Percentiles rank a stretch among this genome's conserved stretches.
Conservation (phyloP, 2,113 vertebrate genomes). For the Chaetura pelagica region DNA sequence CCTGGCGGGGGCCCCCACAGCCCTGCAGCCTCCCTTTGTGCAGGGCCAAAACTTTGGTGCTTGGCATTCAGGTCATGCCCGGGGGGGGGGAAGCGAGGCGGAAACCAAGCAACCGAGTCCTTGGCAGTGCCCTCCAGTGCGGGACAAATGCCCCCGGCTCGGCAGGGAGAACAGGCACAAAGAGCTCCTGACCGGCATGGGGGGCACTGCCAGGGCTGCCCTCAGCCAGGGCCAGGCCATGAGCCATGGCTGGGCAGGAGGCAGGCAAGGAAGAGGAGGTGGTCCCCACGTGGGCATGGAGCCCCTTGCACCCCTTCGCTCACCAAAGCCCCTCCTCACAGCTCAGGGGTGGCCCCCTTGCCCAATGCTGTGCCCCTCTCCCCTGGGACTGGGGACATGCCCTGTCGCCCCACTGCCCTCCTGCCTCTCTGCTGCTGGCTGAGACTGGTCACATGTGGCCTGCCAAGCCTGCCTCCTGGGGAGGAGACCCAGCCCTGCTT, state of each 20-base stretch:
- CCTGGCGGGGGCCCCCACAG: neutral
- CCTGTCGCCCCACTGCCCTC: neutral
- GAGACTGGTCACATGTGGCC: neutral
- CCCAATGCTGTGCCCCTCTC: neutral
- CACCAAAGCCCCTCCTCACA: neutral
- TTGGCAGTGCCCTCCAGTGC: slow-evolving; percentile 51
- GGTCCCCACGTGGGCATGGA: neutral
- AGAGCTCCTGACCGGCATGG: neutral
- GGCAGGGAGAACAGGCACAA: slow-evolving; percentile 6
- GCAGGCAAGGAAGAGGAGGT: neutral
- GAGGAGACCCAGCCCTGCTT: neutral
- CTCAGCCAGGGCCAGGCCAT: neutral
- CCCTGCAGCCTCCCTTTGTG: slow-evolving; percentile 55
- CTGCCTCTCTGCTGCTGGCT: neutral
- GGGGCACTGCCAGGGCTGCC: slow-evolving; percentile 19
- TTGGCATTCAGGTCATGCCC: slow-evolving; percentile 56
- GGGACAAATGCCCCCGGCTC: slow-evolving; percentile 27
- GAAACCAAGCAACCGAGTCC: slow-evolving; percentile 64
- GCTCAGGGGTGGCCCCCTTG: rapidly evolving
- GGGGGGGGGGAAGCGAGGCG: slow-evolving; percentile 12
- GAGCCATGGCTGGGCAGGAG: neutral
- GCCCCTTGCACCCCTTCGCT: neutral
- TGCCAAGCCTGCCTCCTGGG: rapidly evolving
- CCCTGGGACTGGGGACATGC: neutral
- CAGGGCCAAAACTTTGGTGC: slow-evolving; percentile 18